These are phyloP conservation scores for Notoglanidium macrostoma DNA, from an alignment of 2,797 vertebrate species.

Conservation along the genomic window DNA sequence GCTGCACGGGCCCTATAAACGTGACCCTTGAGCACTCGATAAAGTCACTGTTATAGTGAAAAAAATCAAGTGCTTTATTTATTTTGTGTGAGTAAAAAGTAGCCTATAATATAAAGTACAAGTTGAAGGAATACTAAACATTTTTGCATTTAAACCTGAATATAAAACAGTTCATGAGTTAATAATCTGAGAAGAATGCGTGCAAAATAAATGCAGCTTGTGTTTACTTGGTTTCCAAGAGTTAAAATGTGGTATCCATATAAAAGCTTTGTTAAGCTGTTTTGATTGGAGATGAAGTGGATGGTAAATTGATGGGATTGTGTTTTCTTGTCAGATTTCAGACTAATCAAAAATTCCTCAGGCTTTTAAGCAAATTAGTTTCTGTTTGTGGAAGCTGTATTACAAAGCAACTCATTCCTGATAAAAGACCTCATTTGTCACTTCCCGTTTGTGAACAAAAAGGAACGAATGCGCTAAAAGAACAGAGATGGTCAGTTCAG, in stretches of 20 bases:
- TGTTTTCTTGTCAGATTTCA: conserved; percentile 37
- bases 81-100: no score
- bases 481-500: conserved; percentile 69
- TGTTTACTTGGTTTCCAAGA: background rate
- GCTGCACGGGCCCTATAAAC: no score
- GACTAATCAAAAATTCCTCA: conserved; percentile 37
- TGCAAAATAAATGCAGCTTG: background rate
- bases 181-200: background rate
- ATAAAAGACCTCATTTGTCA: conserved; percentile 66
- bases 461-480: background rate
- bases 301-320: conserved; percentile 40
- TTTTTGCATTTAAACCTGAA: no score
- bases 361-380: conserved; percentile 64
- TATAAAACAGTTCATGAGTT: background rate
- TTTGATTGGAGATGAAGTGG: conserved; percentile 31
- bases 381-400: conserved; percentile 59
- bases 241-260: background rate
- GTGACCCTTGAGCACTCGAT: no score
- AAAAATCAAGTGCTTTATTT: no score
- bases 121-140: no score
- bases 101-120: no score
- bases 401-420: conserved; percentile 58
- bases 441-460: conserved; percentile 58
- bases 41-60: background rate
- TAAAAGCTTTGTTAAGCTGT: conserved; percentile 32